phyloP scores from a whole-genome alignment of 1,140 invertebrate species.

The Coenobita brevimanus region DNA sequence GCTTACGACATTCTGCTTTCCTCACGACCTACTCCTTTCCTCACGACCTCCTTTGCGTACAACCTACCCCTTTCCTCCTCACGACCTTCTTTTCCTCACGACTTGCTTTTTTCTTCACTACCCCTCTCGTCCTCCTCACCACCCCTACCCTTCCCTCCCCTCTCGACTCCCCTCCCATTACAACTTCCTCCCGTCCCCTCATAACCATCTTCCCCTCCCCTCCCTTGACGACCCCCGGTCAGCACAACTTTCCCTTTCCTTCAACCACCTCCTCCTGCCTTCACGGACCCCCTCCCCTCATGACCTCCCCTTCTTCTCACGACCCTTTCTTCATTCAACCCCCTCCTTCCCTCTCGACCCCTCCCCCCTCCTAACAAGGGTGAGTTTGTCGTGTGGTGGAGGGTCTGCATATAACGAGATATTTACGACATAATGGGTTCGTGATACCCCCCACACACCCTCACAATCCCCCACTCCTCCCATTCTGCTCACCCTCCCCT shows the following conservation, averaged over 20 bases:
- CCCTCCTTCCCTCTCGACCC: not conserved
- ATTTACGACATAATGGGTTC: slow-evolving; percentile 25
- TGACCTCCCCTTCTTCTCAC: not conserved
- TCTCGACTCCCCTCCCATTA: too few species aligned
- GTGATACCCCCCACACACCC: slow-evolving; percentile 10
- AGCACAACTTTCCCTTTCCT: not conserved
- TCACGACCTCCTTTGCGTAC: too few species aligned
- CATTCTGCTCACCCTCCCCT: not conserved
- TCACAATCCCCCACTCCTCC: not conserved
- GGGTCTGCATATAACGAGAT: slow-evolving; percentile 20
- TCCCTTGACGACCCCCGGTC: not conserved
- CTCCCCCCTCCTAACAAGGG: slow-evolving; percentile 1
- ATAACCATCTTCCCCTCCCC: not conserved
- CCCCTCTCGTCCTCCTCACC: too few species aligned
- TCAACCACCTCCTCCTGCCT: not conserved
- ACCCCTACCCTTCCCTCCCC: too few species aligned
- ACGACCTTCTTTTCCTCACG: too few species aligned
- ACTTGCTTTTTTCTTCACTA: too few species aligned
- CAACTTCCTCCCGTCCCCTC: not conserved
- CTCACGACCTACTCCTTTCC: too few species aligned
- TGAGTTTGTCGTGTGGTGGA: slow-evolving; percentile 18
- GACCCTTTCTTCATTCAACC: not conserved
- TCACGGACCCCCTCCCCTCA: not conserved
- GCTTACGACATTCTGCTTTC: too few species aligned
- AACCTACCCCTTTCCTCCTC: too few species aligned